phyloP scores from a whole-genome alignment of 2,113 vertebrate genomes.

The Gobius niger region DNA sequence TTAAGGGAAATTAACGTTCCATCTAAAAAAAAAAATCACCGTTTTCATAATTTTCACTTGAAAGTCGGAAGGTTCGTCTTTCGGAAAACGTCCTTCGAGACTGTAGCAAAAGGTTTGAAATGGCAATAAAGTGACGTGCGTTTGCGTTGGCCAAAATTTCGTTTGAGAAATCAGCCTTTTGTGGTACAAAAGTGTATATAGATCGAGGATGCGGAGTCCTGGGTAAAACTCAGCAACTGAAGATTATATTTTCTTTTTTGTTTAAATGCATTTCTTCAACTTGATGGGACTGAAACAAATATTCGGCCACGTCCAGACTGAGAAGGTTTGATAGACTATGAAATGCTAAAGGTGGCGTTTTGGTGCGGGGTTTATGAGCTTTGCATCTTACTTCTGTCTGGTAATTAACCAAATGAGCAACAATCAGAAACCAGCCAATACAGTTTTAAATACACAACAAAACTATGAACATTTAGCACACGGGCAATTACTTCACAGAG shows the following conservation, averaged over 20 bases:
- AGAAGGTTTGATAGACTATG: neutral
- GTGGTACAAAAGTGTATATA: neutral
- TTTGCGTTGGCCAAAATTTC: neutral
- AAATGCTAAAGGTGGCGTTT: neutral
- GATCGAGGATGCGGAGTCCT: neutral
- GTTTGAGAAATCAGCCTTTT: neutral
- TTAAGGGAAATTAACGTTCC: neutral
- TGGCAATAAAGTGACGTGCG: conserved; percentile 3
- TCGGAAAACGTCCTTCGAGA: neutral
- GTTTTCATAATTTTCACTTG: too few species aligned
- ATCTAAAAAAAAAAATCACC: neutral
- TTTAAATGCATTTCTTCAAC: neutral
- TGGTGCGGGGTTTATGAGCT: too few species aligned
- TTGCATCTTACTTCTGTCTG: too few species aligned
- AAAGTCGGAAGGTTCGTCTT: neutral
- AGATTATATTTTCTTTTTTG: neutral
- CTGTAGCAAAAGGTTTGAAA: neutral
- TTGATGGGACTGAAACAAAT: neutral
- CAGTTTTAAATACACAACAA: too few species aligned
- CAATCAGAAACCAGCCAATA: too few species aligned
- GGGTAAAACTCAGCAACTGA: too few species aligned
- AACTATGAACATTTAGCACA: too few species aligned
- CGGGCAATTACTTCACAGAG: too few species aligned
- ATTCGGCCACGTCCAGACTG: neutral
- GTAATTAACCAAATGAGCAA: too few species aligned